Evolutionary conservation across 2,797 vertebrate species (phyloP).

Genomic region (Hybognathus amarus): DNA sequence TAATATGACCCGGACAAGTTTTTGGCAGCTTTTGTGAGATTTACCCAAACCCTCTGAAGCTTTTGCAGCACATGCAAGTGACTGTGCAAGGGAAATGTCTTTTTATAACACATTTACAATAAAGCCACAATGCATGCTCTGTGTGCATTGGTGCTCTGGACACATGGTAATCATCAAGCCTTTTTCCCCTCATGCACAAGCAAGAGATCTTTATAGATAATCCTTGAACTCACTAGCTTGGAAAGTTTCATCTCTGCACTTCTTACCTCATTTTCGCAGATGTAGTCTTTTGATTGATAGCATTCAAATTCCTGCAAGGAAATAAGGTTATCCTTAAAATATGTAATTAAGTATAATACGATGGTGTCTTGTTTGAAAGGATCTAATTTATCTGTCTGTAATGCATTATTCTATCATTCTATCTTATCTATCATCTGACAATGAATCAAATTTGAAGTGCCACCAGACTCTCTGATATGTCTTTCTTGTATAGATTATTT

Average conservation of each 20-base stretch:
- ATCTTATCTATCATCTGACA: constrained; percentile 3
- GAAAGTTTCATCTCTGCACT: constrained; percentile 32
- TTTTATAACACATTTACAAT: constrained; percentile 6
- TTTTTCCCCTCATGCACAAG: constrained; percentile 5
- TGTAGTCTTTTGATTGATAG: constrained; percentile 73
- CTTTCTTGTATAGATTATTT: not conserved
- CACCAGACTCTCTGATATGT: not conserved
- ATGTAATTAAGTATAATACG: constrained; percentile 2
- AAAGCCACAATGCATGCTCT: not conserved
- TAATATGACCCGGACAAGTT: not conserved
- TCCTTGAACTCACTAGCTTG: constrained; percentile 23
- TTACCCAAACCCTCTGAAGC: not conserved
- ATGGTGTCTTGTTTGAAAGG: not conserved
- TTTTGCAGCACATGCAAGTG: not conserved
- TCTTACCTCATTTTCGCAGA: constrained; percentile 69
- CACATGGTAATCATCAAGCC: not conserved
- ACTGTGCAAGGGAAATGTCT: not conserved
- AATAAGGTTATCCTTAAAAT: constrained; percentile 7
- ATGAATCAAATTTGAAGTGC: not conserved
- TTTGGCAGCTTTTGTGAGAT: not conserved
- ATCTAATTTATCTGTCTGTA: not conserved
- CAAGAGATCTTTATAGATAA: constrained; percentile 2
- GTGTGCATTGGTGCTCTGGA: not conserved
- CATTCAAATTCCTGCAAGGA: constrained; percentile 69
- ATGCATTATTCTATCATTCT: not conserved